A percentile compares a stretch with the other conserved stretches of the same genome.
These are phyloP conservation scores for Heteromyza rotundicornis DNA, from an alignment of 2,888 invertebrate genomes.

Conservation along the genomic window DNA sequence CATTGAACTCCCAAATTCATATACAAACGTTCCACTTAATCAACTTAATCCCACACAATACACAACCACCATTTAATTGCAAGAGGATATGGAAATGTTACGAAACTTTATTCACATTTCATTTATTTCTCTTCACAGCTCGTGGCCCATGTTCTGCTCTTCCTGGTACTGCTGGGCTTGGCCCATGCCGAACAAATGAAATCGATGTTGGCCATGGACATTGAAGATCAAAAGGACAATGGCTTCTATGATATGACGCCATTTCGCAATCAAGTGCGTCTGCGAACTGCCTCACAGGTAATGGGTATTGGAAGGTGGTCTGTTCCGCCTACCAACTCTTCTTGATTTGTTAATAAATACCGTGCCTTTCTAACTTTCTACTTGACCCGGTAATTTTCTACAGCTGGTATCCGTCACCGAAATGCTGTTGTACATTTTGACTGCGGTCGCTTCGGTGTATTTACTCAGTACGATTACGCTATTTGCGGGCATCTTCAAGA, in stretches of 20 bases:
- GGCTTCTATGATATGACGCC: constrained; percentile 58
- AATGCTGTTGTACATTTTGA: constrained; percentile 49
- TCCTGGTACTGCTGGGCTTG: constrained; percentile 57
- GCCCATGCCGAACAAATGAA: constrained; percentile 62
- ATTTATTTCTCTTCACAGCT: constrained; percentile 40
- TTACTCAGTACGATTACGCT: constrained; percentile 55
- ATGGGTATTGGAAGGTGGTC: no score
- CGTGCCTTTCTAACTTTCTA: no score
- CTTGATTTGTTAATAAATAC: no score
- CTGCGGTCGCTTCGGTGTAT: constrained; percentile 49
- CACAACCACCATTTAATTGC: no score
- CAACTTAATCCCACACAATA: no score
- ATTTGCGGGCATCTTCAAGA: constrained; percentile 59
- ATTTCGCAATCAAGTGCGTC: constrained; percentile 54
- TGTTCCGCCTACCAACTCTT: no score
- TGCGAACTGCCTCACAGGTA: constrained; percentile 54
- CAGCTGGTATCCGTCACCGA: constrained; percentile 57
- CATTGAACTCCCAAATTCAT: neutral
- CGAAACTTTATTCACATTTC: neutral
- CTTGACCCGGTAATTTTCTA: no score
- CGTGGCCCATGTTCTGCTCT: constrained; percentile 58
- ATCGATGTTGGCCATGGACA: constrained; percentile 56
- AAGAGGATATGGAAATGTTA: no score
- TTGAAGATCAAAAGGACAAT: constrained; percentile 60
- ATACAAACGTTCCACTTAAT: no score